Conservation (phyloP, 2,888 invertebrate genomes). For the Volucella bombylans region DNA sequence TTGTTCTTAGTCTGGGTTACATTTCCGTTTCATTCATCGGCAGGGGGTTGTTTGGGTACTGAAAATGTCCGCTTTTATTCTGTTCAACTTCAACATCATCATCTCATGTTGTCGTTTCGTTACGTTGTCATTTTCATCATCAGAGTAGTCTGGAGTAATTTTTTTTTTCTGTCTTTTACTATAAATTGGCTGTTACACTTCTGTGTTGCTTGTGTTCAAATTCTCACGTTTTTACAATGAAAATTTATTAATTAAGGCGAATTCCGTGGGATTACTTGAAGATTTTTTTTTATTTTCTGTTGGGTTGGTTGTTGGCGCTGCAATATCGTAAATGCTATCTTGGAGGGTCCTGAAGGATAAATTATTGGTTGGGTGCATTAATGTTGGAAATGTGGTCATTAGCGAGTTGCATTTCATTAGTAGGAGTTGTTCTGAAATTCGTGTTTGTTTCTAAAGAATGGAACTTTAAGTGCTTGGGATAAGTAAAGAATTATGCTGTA, state of each 20-base stretch:
- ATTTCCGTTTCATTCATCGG: slow-evolving; percentile 34
- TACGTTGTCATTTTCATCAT: not conserved
- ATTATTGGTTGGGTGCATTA: no score
- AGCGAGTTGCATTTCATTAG: no score
- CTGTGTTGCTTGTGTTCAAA: slow-evolving; percentile 26
- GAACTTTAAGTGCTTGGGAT: no score
- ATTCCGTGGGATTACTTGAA: slow-evolving; percentile 59
- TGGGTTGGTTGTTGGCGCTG: not conserved
- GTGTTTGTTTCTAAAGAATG: no score
- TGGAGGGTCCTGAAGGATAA: no score
- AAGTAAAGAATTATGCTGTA: no score
- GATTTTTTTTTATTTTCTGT: slow-evolving; percentile 16
- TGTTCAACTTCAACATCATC: slow-evolving; percentile 39
- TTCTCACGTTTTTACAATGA: slow-evolving; percentile 17
- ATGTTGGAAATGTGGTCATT: no score
- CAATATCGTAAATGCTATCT: no score
- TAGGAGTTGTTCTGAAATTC: no score
- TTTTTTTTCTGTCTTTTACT: slow-evolving; percentile 32
- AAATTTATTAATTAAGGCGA: slow-evolving; percentile 65
- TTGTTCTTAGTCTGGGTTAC: slow-evolving; percentile 22
- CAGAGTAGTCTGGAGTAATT: not conserved
- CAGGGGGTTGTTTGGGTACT: not conserved
- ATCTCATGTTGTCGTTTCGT: slow-evolving; percentile 15
- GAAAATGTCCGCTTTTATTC: not conserved
- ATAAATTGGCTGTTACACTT: slow-evolving; percentile 69